phyloP scores from a whole-genome alignment of 2,888 invertebrate genomes.

The Andrena fulva region DNA sequence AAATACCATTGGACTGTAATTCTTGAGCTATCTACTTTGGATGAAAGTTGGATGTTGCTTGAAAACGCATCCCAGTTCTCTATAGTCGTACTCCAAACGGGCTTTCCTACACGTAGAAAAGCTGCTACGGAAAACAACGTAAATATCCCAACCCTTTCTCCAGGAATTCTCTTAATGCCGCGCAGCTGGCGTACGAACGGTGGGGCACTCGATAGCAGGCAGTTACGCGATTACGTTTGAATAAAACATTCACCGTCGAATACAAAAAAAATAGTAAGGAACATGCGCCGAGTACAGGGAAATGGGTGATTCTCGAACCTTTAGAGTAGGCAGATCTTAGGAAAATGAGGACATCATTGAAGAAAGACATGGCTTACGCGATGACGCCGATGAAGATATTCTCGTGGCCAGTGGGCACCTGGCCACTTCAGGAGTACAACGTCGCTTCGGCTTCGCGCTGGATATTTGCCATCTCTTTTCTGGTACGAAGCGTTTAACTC shows the following conservation, averaged over 20 bases:
- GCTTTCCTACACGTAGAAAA: neutral
- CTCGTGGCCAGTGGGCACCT: constrained; percentile 41
- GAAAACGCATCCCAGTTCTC: neutral
- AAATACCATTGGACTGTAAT: neutral
- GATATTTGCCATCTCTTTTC: neutral
- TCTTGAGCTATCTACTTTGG: neutral
- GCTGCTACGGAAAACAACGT: neutral
- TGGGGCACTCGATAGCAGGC: neutral
- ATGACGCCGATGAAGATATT: constrained; percentile 26
- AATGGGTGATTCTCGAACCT: neutral
- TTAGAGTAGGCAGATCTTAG: neutral
- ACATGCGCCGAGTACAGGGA: neutral
- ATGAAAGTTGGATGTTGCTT: constrained; percentile 8
- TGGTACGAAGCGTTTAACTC: neutral
- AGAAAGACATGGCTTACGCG: constrained; percentile 30
- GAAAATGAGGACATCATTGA: constrained; percentile 12
- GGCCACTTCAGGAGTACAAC: constrained; percentile 22
- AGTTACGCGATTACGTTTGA: constrained; percentile 19
- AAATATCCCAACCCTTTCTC: neutral
- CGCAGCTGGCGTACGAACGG: neutral
- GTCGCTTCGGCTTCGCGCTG: neutral
- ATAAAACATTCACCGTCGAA: constrained; percentile 16
- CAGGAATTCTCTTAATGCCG: neutral
- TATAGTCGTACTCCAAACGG: neutral
- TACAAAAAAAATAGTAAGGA: neutral